Conservation (phyloP, 2,888 invertebrate genomes). For the Lutraria lutraria region DNA sequence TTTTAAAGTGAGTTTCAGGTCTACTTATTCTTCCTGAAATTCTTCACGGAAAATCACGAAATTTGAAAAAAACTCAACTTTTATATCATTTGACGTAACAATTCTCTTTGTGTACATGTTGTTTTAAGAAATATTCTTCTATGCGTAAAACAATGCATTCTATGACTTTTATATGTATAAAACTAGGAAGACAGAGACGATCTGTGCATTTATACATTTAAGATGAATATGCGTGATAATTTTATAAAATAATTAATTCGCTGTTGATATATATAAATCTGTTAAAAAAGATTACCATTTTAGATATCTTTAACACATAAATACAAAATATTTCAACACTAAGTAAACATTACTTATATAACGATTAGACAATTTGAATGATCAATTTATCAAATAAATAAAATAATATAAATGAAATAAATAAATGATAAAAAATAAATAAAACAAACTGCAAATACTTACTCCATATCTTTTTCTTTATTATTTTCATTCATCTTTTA, state of each 20-base stretch:
- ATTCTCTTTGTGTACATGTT: too few species aligned
- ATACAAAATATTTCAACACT: background rate
- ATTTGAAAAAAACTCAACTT: background rate
- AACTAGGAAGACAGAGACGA: too few species aligned
- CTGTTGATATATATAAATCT: background rate
- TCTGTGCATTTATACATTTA: too few species aligned
- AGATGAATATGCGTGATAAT: too few species aligned
- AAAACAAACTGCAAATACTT: background rate
- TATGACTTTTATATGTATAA: too few species aligned
- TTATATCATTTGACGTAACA: background rate
- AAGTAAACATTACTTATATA: background rate
- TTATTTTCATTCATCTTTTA: background rate
- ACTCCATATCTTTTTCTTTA: constrained; percentile 24
- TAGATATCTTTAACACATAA: background rate
- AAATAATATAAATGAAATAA: background rate
- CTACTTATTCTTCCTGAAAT: background rate
- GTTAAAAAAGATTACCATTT: background rate
- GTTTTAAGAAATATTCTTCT: too few species aligned
- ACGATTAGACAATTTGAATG: background rate
- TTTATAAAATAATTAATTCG: background rate
- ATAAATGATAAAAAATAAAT: background rate
- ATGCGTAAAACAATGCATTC: too few species aligned
- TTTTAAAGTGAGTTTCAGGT: background rate
- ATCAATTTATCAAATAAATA: background rate
- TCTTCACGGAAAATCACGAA: background rate